phyloP scores from a whole-genome alignment of 2,797 vertebrate genomes.

The Notoglanidium macrostoma region DNA sequence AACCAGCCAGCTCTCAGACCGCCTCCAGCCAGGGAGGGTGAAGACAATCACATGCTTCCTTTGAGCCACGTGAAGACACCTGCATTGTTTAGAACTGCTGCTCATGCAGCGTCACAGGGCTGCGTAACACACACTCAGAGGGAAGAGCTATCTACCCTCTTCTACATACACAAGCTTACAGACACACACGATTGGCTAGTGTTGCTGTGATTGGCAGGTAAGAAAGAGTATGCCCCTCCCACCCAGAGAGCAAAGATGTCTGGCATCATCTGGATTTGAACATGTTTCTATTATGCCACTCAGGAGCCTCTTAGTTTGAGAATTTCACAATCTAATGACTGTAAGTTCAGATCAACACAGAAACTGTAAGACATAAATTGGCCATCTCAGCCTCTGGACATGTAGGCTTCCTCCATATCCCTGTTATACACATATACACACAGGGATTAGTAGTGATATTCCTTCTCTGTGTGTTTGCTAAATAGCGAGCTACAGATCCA shows the following conservation, averaged over 20 bases:
- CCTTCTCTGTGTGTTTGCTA: neutral
- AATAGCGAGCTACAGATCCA: neutral
- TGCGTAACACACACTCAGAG: neutral
- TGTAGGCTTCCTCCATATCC: neutral
- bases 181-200: neutral
- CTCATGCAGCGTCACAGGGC: neutral
- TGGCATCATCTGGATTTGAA: neutral
- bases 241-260: neutral
- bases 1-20: neutral
- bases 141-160: neutral
- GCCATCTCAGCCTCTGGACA: neutral
- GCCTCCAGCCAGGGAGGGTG: too few species aligned
- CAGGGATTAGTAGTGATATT: neutral
- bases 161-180: neutral
- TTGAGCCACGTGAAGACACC: neutral
- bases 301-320: neutral
- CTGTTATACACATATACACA: neutral
- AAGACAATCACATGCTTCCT: too few species aligned
- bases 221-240: neutral
- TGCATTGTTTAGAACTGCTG: neutral
- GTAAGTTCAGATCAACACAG: neutral
- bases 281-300: neutral
- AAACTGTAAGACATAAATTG: neutral
- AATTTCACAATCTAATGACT: neutral
- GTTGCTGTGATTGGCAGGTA: neutral